These are phyloP conservation scores for Trematocara variabile DNA, from an alignment of 2,113 vertebrate genomes.

Conservation along the genomic window DNA sequence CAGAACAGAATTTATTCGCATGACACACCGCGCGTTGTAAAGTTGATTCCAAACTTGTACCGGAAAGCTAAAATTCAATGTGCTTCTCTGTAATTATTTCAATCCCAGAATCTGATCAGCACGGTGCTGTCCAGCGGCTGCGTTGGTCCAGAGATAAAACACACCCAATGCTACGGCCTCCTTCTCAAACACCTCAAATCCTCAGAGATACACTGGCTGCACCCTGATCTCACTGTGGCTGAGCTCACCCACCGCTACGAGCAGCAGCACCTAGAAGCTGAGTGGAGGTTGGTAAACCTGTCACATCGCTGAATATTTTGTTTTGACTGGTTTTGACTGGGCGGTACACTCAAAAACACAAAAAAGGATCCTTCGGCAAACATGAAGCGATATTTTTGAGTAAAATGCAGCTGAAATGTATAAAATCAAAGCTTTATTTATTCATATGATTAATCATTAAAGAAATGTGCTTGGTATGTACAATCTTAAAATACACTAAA, in stretches of 20 bases:
- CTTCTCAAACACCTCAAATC: slow-evolving; percentile 94
- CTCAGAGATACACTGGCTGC: slow-evolving; percentile 87
- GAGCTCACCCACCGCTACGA: slow-evolving; percentile 88
- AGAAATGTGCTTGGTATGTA: neutral
- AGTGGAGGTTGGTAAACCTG: slow-evolving; percentile 83
- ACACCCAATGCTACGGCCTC: slow-evolving; percentile 83
- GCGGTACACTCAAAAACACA: neutral
- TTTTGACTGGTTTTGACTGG: neutral
- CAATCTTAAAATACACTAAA: neutral
- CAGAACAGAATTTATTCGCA: neutral
- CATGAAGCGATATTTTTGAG: fast-evolving
- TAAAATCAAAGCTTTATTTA: neutral
- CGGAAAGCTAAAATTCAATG: neutral
- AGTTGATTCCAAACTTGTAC: neutral
- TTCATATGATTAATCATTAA: neutral
- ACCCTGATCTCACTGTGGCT: slow-evolving; percentile 79
- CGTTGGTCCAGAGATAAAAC: slow-evolving; percentile 83
- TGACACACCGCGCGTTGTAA: fast-evolving
- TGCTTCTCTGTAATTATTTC: neutral
- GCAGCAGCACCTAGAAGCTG: slow-evolving; percentile 87
- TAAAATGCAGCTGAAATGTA: neutral
- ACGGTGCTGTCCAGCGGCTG: slow-evolving; percentile 86
- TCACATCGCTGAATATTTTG: neutral
- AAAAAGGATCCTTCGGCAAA: neutral
- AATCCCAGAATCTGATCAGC: slow-evolving; percentile 77